These are phyloP conservation scores for Pteropus alecto DNA, from an alignment of 2,113 vertebrate genomes.

Conservation along the genomic window DNA sequence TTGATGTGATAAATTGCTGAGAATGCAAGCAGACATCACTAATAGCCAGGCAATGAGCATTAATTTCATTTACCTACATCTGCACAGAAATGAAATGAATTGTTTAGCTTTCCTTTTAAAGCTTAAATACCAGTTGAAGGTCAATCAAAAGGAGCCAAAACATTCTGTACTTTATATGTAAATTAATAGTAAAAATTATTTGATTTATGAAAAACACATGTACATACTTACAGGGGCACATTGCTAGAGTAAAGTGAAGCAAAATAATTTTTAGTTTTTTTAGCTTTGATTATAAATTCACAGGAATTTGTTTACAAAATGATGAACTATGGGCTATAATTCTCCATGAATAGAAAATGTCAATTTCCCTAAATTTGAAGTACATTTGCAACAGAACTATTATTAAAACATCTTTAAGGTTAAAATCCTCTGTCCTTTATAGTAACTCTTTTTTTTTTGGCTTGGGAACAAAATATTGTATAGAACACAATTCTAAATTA, in stretches of 20 bases:
- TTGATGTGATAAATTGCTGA: background rate
- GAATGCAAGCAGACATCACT: background rate
- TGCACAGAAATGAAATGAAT: background rate
- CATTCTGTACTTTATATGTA: background rate
- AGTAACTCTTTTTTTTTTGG: background rate
- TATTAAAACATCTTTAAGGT: background rate
- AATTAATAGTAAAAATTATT: background rate
- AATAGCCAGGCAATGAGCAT: background rate
- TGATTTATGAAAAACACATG: background rate
- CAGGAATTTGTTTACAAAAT: background rate
- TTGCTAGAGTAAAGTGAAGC: background rate
- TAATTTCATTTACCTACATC: background rate
- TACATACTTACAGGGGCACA: background rate
- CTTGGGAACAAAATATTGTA: background rate
- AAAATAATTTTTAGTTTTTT: background rate
- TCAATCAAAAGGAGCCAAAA: background rate
- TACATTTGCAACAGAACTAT: background rate
- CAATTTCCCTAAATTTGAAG: background rate
- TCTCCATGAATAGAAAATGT: conserved; percentile 1
- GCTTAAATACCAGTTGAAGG: background rate
- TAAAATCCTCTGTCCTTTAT: background rate
- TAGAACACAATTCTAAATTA: background rate
- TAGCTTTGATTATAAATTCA: background rate
- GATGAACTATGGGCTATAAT: background rate
- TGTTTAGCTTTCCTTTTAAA: background rate